phyloP scores from a whole-genome alignment of 2,113 vertebrate species.

The Scomber colias region DNA sequence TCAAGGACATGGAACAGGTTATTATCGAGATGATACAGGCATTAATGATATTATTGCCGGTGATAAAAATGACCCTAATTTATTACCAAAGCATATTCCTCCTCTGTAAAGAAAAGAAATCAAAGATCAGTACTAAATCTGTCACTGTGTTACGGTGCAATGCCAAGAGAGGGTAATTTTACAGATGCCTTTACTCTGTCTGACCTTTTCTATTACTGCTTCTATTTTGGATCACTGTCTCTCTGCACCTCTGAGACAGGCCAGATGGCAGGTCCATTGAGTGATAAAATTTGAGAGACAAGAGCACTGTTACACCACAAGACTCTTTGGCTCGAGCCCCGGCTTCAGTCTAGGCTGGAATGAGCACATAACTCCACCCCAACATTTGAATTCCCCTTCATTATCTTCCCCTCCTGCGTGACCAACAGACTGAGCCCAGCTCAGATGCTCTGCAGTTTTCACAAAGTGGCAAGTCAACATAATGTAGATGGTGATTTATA shows the following conservation, averaged over 20 bases:
- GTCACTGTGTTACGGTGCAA: constrained; percentile 35
- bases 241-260: constrained; percentile 70
- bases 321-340: constrained; percentile 64
- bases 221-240: constrained; percentile 78
- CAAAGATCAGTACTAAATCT: constrained; percentile 59
- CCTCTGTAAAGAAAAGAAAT: constrained; percentile 39
- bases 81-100: constrained; percentile 39
- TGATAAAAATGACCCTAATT: constrained; percentile 57
- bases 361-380: constrained; percentile 53
- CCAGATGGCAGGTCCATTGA: constrained; percentile 82
- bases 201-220: constrained; percentile 79
- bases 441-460: constrained; percentile 45
- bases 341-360: constrained; percentile 55
- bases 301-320: constrained; percentile 67
- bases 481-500: constrained; percentile 27
- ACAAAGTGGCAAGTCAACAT: constrained; percentile 2
- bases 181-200: constrained; percentile 67
- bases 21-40: constrained; percentile 52
- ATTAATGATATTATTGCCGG: constrained; percentile 56
- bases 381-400: constrained; percentile 67
- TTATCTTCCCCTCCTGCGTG: constrained; percentile 57
- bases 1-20: constrained; percentile 58
- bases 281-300: constrained; percentile 79
- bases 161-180: constrained; percentile 58
- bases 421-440: constrained; percentile 28